Percentiles rank a stretch among this genome's conserved stretches.
phyloP scores from a whole-genome alignment of 1,140 invertebrate species.

The Scaptomyza hsui region DNA sequence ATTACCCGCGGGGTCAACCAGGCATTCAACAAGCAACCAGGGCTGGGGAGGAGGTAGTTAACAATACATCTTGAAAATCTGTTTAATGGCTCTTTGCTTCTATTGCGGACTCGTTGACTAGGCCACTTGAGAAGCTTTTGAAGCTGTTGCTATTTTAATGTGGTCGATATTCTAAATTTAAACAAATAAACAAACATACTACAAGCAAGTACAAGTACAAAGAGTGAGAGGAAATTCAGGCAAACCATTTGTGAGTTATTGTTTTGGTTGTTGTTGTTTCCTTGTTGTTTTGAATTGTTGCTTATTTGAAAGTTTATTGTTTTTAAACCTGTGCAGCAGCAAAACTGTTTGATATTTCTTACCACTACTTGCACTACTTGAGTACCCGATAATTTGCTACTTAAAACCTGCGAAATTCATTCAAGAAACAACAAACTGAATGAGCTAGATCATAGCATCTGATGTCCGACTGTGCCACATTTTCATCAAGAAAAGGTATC shows the following conservation, averaged over 20 bases:
- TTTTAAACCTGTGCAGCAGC: constrained; percentile 64
- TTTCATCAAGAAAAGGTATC: too few species aligned
- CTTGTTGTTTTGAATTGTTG: constrained; percentile 16
- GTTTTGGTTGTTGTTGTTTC: too few species aligned
- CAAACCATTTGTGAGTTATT: constrained; percentile 7
- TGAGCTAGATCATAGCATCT: constrained; percentile 4
- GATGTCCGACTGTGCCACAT: too few species aligned
- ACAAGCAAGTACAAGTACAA: too few species aligned
- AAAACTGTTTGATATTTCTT: constrained; percentile 63
- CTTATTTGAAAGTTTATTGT: constrained; percentile 77
- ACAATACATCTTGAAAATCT: constrained; percentile 78
- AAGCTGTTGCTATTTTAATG: constrained; percentile 80
- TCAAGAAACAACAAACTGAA: constrained; percentile 23
- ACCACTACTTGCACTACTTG: constrained; percentile 28
- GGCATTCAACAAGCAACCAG: constrained; percentile 22
- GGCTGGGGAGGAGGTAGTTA: constrained; percentile 27
- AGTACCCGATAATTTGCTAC: constrained; percentile 73
- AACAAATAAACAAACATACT: constrained; percentile 77
- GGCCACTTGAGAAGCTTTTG: constrained; percentile 77
- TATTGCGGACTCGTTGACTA: constrained; percentile 6
- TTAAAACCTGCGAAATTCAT: constrained; percentile 71
- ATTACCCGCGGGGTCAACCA: constrained; percentile 78
- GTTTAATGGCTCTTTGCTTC: constrained; percentile 62
- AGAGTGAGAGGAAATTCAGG: constrained; percentile 30
- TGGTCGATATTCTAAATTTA: constrained; percentile 81